Base-by-base conservation (phyloP, 2,113 vertebrate species). In the Parotia lawesii region DNA sequence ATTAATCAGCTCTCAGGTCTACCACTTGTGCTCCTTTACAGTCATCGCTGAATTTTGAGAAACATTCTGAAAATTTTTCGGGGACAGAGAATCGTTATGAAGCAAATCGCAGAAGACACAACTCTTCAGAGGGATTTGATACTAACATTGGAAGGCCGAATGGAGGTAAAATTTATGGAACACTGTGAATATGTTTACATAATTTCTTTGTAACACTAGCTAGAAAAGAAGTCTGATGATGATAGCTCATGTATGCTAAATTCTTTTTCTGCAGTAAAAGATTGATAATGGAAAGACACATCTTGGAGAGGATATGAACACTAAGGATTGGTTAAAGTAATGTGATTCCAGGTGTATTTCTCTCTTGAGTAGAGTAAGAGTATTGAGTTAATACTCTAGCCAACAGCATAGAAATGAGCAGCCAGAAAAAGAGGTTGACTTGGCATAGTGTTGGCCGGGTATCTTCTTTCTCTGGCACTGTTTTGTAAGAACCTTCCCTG, bases 81-180 rank as follows among this genome's bases (percentile, higher is more conserved):
- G 97, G 97, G 93, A 73, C 96, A 79, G 98, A 98, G 61, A 97
- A 95, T 96, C 93, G 81, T 93, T 97, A 96, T 3, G 97, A 98
- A 97, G 88, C 93, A 84, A 98, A 95, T 95, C 93, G 92, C 76
- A 97, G 98, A 87, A 97, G 98, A 73, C 97, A 97, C 93, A 98
- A 97, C 84, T 98, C 97, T 77, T 98, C 97, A 21, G 98, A 98
- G 91, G 97, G 95, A 6, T 97, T 98, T 94, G 97, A 98, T 95
- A 81, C 97, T 94, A 94, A 92, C 51, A 58, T 74, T 92, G 97
- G 97, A 64, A 67, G 94, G 81, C 44, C 93, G 85, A 97, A 92
- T 73, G 97, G 97, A 98, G 98, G 98, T 98, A 97, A 74, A 67
- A 74, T 73, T 77, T 74, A 18, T 58, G 33, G 23, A 80, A 33